Evolutionary conservation across 2,888 invertebrate genomes (phyloP).

Genomic region (Yponomeuta cagnagella): DNA sequence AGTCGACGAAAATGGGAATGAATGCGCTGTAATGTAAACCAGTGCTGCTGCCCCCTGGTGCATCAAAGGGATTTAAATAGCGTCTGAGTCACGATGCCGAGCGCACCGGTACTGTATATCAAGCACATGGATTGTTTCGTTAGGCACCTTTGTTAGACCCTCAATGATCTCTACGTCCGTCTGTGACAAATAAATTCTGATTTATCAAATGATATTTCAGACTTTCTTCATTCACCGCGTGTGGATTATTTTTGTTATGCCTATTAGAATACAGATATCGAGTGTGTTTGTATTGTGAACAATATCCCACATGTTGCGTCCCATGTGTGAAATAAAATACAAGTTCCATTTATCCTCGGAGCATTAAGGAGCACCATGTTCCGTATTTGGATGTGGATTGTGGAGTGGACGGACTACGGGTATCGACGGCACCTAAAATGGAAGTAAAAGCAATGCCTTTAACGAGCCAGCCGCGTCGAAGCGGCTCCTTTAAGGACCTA

Average conservation of each 20-base stretch:
- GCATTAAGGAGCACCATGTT: slow-evolving; percentile 32
- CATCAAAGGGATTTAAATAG: slow-evolving; percentile 55
- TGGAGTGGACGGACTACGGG: slow-evolving; percentile 25
- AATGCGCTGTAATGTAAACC: slow-evolving; percentile 17
- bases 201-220: slow-evolving; percentile 3
- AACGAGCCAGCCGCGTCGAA: slow-evolving; percentile 42
- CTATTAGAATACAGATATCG: neutral
- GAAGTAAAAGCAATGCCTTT: slow-evolving; percentile 39
- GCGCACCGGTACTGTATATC: slow-evolving; percentile 19
- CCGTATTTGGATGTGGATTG: slow-evolving; percentile 39
- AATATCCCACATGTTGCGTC: slow-evolving; percentile 2
- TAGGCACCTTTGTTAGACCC: slow-evolving; percentile 4
- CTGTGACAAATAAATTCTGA: neutral
- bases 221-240: neutral
- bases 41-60: slow-evolving; percentile 40
- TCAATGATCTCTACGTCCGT: neutral
- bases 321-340: slow-evolving; percentile 4
- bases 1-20: neutral
- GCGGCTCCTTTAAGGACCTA: slow-evolving; percentile 29
- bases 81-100: slow-evolving; percentile 48
- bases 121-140: slow-evolving; percentile 5
- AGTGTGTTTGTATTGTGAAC: neutral
- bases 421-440: slow-evolving; percentile 49
- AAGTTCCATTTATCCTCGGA: slow-evolving; percentile 7
- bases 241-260: neutral